A percentile compares a stretch with the other conserved stretches of the same genome.
These are phyloP conservation scores for Rhinogobius similis DNA, from an alignment of 2,113 vertebrate species.

Conservation along the genomic window DNA sequence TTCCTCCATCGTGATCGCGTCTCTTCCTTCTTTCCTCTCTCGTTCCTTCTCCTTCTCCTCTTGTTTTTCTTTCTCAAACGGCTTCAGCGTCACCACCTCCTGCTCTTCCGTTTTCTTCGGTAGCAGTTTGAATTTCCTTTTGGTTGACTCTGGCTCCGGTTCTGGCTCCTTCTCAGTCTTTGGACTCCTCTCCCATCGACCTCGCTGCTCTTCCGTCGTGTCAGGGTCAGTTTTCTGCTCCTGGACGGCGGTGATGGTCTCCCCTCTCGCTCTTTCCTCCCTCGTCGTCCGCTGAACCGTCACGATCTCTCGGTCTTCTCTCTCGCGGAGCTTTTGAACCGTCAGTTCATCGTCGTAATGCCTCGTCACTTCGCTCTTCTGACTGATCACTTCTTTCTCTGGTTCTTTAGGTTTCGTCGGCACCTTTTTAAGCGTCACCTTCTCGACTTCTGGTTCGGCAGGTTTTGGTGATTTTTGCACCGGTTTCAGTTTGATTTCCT, in stretches of 20 bases:
- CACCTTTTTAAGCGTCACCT: not conserved
- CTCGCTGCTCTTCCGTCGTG: conserved; percentile 42
- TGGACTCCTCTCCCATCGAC: conserved; percentile 47
- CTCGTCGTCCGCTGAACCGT: not conserved
- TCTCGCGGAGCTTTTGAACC: not conserved
- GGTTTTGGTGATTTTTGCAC: not conserved
- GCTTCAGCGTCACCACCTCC: conserved; percentile 61
- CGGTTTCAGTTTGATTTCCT: not conserved
- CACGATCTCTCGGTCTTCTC: not conserved
- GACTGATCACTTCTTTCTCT: not conserved
- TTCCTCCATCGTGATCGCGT: not conserved
- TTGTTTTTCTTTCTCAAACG: conserved; percentile 52
- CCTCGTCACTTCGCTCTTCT: not conserved
- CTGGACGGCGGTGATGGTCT: not conserved
- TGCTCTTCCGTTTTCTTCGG: conserved; percentile 50
- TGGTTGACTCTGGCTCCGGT: conserved; percentile 41
- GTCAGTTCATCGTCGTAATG: not conserved
- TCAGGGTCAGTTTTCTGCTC: not conserved
- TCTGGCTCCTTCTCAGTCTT: conserved; percentile 39
- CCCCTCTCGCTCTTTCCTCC: not conserved
- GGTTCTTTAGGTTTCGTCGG: not conserved
- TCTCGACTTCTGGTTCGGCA: not conserved
- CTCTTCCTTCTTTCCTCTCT: conserved; percentile 22
- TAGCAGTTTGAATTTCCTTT: conserved; percentile 62
- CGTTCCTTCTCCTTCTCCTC: conserved; percentile 26